Percentiles rank a stretch among this genome's conserved stretches.
Conservation (phyloP, 2,888 invertebrate species). For the Brenthis ino region DNA sequence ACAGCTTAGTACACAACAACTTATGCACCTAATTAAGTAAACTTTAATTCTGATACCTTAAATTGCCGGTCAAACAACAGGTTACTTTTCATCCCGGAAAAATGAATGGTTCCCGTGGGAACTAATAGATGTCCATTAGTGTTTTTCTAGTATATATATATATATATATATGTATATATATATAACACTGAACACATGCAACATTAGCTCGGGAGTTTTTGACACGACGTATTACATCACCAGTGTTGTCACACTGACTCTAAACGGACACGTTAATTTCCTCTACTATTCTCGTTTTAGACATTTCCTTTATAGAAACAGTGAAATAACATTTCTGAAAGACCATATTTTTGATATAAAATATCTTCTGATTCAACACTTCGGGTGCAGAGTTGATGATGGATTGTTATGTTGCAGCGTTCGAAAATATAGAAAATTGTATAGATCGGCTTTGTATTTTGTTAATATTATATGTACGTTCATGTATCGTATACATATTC, state of each 20-base stretch:
- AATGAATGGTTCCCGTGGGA: no score
- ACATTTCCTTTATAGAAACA: slow-evolving; percentile 17
- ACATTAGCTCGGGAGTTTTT: neutral
- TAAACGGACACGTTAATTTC: slow-evolving; percentile 35
- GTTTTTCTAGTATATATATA: no score
- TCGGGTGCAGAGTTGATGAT: slow-evolving; percentile 2
- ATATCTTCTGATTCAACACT: neutral
- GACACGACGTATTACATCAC: slow-evolving; percentile 1
- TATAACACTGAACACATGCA: slow-evolving; percentile 20
- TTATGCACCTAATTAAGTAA: no score
- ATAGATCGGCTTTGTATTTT: neutral
- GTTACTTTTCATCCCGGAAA: no score
- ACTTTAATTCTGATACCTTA: no score
- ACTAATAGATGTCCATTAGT: no score
- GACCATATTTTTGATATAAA: slow-evolving; percentile 5
- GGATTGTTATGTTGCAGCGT: slow-evolving; percentile 4
- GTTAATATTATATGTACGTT: neutral
- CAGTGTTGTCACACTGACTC: slow-evolving; percentile 14
- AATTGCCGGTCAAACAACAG: no score
- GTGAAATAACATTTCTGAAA: slow-evolving; percentile 15
- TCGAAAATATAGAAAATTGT: neutral
- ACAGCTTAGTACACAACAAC: no score
- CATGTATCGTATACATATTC: neutral
- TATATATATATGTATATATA: no score
- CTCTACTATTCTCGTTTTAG: slow-evolving; percentile 17